phyloP scores from a whole-genome alignment of 2,113 vertebrate genomes.

The Theristicus caerulescens region DNA sequence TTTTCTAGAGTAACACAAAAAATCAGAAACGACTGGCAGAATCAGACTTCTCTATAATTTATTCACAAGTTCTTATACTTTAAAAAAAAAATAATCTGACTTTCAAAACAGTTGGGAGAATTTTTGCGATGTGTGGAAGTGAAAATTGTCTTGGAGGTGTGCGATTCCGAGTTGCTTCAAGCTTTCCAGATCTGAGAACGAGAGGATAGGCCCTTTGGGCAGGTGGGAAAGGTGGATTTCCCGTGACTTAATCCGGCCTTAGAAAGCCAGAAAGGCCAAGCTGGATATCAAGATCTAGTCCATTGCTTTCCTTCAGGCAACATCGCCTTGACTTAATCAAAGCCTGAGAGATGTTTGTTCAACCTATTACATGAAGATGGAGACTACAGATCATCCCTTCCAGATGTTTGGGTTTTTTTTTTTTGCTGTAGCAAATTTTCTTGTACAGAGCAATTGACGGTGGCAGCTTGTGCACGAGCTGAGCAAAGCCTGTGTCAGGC shows the following conservation, averaged over 20 bases:
- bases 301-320: neutral
- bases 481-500: neutral
- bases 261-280: neutral
- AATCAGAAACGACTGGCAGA: neutral
- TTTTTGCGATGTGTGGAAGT: neutral
- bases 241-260: neutral
- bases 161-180: neutral
- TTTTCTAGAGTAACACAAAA: neutral
- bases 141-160: neutral
- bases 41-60: neutral
- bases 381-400: neutral
- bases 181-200: neutral
- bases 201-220: neutral
- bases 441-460: neutral
- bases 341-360: neutral
- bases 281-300: neutral
- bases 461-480: neutral
- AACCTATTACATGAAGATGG: neutral
- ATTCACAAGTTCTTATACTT: neutral
- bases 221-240: neutral
- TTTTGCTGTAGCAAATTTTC: neutral
- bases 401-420: neutral
- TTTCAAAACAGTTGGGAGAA: neutral
- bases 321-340: neutral
- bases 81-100: neutral